Percentiles rank a stretch among this genome's conserved stretches.
Evolutionary conservation across 2,797 vertebrate genomes (phyloP).

Genomic region (Fistularia tabacaria): DNA sequence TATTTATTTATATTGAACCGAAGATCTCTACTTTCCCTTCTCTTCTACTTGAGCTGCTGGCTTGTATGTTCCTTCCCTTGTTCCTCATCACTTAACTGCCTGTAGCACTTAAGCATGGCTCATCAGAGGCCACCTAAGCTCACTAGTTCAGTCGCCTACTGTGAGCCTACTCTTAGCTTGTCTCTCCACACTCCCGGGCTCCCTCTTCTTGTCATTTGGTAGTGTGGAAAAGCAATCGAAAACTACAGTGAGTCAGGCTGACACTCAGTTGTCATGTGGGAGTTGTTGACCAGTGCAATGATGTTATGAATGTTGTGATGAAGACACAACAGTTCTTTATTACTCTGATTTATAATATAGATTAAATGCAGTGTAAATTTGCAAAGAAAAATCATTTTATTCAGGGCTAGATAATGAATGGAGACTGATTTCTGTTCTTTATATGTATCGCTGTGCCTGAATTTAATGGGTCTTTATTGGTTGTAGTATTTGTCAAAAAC

Average conservation of each 20-base stretch:
- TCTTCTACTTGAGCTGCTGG: slow-evolving; percentile 1
- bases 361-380: too few species aligned
- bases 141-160: slow-evolving; percentile 43
- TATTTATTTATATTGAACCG: slow-evolving; percentile 48
- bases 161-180: slow-evolving; percentile 58
- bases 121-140: slow-evolving; percentile 63
- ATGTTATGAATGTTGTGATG: slow-evolving; percentile 15
- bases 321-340: slow-evolving; percentile 3
- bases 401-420: too few species aligned
- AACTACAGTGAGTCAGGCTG: slow-evolving; percentile 12
- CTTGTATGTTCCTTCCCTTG: slow-evolving; percentile 30
- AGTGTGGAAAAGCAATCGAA: slow-evolving; percentile 37
- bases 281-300: slow-evolving; percentile 12
- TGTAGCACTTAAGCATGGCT: slow-evolving; percentile 58
- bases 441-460: too few species aligned
- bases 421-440: too few species aligned
- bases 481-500: too few species aligned
- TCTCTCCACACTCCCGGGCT: slow-evolving; percentile 26
- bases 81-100: slow-evolving; percentile 52
- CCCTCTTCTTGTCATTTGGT: slow-evolving; percentile 13
- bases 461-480: too few species aligned
- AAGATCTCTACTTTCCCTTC: slow-evolving; percentile 23
- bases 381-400: too few species aligned
- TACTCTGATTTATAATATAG: too few species aligned
- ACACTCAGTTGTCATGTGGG: slow-evolving; percentile 12